Base-by-base conservation (phyloP, 2,797 vertebrate genomes). In the Eptatretus atami region DNA sequence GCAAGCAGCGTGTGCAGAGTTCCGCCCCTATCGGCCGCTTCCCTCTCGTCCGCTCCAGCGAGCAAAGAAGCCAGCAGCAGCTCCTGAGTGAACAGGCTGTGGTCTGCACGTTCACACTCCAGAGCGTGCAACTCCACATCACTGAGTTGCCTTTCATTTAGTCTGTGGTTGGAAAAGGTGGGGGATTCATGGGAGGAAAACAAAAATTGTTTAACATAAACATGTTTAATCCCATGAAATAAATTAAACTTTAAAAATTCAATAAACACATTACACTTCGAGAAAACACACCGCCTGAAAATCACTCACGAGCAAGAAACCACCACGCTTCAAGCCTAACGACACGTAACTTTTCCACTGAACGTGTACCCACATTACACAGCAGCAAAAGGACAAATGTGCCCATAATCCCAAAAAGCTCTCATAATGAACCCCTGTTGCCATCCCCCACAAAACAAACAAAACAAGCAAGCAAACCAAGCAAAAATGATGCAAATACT, bases 131-230 rank as follows among this genome's bases (percentile, higher is more conserved):
- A 82, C 73, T 98, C 92, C 1, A 74, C 77, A 78, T 95, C 92
- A 0, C 85, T 84, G 82, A 93, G 83, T 79, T 96, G 92, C 53
- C 86, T 84, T 67, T 98, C 88, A n/a, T 88, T 94, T 77, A 93
- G 80, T 78, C 90, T 95, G 72, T 2, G 15, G 9, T 25, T 67
- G 19, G 54, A 66, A 67, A 65, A 66, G 66, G 66, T 66, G 66
- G 54, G 11, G 25, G 64, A 73, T 53, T 6, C 63, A 14, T 25
- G 13, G 52, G 24, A 25, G 24, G 52, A 25, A 63, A 63, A 63
- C 15, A 6, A 12, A 63, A 63, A 14, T 13, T 9, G 13, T 19
- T 14, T 19, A 19, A 19, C 19, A 19, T 19, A 19, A 19, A 19
- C 19, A 19, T 19, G 19, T 19, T 19, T 6, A 31, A 15, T 14